Evolutionary conservation across 2,113 vertebrate species (phyloP).

Genomic region (Stigmatopora argus): DNA sequence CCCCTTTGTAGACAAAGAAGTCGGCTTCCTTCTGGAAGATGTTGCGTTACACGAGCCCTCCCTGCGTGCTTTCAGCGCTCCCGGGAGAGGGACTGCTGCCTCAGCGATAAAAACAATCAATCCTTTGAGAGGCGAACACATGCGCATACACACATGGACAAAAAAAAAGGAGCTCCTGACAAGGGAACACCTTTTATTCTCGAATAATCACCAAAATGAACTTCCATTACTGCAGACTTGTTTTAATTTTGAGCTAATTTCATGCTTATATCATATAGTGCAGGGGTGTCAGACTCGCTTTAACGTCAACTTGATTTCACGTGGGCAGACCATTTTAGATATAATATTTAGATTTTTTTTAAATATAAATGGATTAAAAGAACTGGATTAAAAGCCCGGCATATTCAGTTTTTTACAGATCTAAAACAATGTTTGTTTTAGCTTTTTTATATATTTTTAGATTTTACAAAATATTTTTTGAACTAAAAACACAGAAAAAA

Average conservation of each 20-base stretch:
- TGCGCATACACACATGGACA: constrained; percentile 4
- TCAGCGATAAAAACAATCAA: constrained; percentile 65
- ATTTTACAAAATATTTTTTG: too few relatives aligned
- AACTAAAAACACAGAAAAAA: too few relatives aligned
- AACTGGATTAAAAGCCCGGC: too few relatives aligned
- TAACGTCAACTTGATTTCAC: too few relatives aligned
- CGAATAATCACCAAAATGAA: constrained; percentile 1
- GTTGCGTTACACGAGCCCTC: constrained; percentile 51
- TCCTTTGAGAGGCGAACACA: constrained; percentile 45
- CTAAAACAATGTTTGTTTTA: too few relatives aligned
- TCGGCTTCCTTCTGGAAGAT: constrained; percentile 34
- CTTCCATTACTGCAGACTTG: neutral
- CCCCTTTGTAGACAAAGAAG: constrained; percentile 29
- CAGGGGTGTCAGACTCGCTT: too few relatives aligned
- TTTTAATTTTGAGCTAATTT: neutral
- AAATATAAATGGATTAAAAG: too few relatives aligned
- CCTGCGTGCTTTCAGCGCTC: constrained; percentile 35
- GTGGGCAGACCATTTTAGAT: too few relatives aligned
- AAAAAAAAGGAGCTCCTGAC: neutral
- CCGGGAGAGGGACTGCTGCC: constrained; percentile 44
- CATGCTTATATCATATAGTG: neutral
- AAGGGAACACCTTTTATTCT: constrained; percentile 11
- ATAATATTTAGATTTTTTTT: too few relatives aligned
- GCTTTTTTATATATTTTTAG: too few relatives aligned
- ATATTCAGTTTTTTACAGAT: too few relatives aligned